Base-by-base conservation (phyloP, 92 coral and sea anemone genomes). In the Porites lobata region DNA sequence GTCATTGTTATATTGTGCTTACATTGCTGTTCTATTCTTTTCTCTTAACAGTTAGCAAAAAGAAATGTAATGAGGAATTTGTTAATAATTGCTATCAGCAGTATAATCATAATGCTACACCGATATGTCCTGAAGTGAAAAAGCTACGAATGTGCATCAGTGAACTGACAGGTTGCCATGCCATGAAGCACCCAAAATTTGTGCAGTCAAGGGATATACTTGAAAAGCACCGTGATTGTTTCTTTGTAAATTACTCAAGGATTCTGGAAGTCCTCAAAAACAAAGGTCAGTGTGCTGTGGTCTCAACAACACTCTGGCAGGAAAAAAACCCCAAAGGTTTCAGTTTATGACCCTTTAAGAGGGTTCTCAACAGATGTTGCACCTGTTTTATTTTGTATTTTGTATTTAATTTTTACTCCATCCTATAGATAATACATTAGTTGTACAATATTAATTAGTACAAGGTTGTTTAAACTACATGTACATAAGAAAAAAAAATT, bases 101-200 rank as follows among this genome's bases (percentile, higher is more conserved):
- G 81, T 94, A 65, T 82, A 80, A 94, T 63, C 74, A 73, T 14
- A 89, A 87, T 65, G 85, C 94, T 0, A 72, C 90, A 12, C 88
- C 84, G 66, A 86, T 94, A 15, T 94, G 98, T 62, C 85, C 91
- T 52, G 91, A 92, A 71, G 98, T 92, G 65, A 92, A 94, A 69
- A 85, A 77, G 50, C 80, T 94, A 17, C 92, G 86, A 6, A 79
- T 79, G 15, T 94, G 95, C 82, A 77, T 92, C 62, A 87, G 89
- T 24, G 84, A 72, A 32, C 92, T 94, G 0, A 63, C 72, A 4
- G 92, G 89, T 8, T 94, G 98, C 51, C 95, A 94, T 54, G 94
- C 87, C 9, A 94, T 92, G 95, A 92, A 92, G 56, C 95, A 94
- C 59, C 98, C 98, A 2, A 90, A 91, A 32, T 94, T 78, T 82